phyloP scores from a whole-genome alignment of 2,113 vertebrate species.

The Oncorhynchus mykiss region DNA sequence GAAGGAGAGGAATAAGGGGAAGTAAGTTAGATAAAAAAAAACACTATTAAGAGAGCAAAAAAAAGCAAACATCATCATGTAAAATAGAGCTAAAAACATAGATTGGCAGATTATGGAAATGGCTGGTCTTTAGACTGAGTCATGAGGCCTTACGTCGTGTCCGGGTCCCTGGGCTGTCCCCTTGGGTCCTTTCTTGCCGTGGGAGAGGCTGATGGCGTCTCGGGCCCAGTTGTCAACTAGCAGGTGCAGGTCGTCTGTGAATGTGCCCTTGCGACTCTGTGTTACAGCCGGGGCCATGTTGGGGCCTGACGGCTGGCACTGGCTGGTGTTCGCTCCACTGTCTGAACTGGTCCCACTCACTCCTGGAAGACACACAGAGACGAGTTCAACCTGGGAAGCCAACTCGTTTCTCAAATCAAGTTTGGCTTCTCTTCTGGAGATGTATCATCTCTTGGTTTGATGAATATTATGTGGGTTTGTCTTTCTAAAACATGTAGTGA shows the following conservation, averaged over 20 bases:
- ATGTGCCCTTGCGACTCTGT: slow-evolving; percentile 88
- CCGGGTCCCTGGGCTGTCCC: slow-evolving; percentile 63
- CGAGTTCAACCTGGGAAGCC: not conserved
- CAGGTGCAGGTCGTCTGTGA: slow-evolving; percentile 93
- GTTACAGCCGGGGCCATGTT: slow-evolving; percentile 64
- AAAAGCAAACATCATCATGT: too few relatives aligned
- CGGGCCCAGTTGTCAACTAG: slow-evolving; percentile 96
- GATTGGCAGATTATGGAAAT: not conserved
- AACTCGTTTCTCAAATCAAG: too few relatives aligned
- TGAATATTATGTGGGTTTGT: too few relatives aligned
- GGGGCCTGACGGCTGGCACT: slow-evolving; percentile 60
- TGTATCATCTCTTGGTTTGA: too few relatives aligned
- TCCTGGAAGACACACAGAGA: slow-evolving; percentile 36
- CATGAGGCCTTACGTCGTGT: slow-evolving; percentile 74
- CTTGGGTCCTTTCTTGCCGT: slow-evolving; percentile 86
- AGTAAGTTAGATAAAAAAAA: not conserved
- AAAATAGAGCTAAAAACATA: not conserved
- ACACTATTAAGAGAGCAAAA: not conserved
- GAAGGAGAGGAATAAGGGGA: not conserved
- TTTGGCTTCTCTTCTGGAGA: too few relatives aligned
- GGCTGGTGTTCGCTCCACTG: slow-evolving; percentile 58
- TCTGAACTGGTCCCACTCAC: slow-evolving; percentile 47
- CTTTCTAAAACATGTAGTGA: slow-evolving; percentile 25
- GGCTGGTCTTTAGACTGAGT: too few relatives aligned
- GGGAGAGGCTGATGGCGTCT: slow-evolving; percentile 89